Base-by-base conservation (phyloP, 1,140 invertebrate species). In the Elysia chlorotica region DNA sequence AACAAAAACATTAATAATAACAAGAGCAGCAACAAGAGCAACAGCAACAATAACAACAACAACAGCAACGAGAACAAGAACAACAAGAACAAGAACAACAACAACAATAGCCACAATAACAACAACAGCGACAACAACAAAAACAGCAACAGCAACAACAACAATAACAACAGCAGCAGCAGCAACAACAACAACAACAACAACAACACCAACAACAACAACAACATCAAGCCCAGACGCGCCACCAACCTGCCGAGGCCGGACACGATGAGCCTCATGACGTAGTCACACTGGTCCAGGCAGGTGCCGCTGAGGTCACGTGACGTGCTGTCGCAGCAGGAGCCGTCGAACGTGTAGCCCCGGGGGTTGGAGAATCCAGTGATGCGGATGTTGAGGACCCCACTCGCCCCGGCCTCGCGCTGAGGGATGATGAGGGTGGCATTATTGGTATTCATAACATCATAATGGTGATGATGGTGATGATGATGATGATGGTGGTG, bases 231-330 rank as follows among this genome's bases (percentile, higher is more conserved):
- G n/a, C 21, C n/a, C n/a, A 30, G 25, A 74, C 17, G n/a, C 25
- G 25, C 14, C 6, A n/a, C 72, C 48, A 63, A 78, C 77, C 77
- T 78, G 36, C 77, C 75, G 28, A 78, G 75, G 0, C 78, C 78
- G 17, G 78, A 67, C n/a, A 79, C 71, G 57, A 79, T 72, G 21
- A 77, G 69, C 28, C 78, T 74, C 72, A 79, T 75, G 62, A 79
- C 78, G 61, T 79, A 79, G 41, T 79, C 76, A 63, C 78, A 79
- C 62, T 74, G 65, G 37, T 77, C 74, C 6, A 37, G 30, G 54
- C 78, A 79, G 4, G 54, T 56, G 30, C 3, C 35, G 30, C 63
- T 35, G 6, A 14, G 17, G 4, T 62, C 23, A n/a, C 36, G n/a
- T 0, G 74, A 41, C 2, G 54, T 25, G 4, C 66, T 69, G 56